phyloP scores from a whole-genome alignment of 2,888 invertebrate species.

The Hedya salicella region DNA sequence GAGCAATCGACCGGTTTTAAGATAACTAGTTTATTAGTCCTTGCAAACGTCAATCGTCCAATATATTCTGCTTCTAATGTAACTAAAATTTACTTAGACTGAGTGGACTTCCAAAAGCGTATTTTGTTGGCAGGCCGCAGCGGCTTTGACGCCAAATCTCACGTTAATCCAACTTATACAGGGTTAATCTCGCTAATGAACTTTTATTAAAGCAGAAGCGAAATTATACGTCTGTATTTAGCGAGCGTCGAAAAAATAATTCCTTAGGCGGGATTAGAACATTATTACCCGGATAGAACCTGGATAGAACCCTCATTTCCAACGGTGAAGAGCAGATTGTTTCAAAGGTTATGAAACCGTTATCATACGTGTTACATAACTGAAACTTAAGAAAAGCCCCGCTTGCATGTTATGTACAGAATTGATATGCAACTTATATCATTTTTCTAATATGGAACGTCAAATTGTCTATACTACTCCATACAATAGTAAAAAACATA shows the following conservation, averaged over 20 bases:
- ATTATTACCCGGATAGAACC: no score
- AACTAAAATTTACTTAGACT: neutral
- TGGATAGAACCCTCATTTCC: no score
- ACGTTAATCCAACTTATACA: neutral
- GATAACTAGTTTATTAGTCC: neutral
- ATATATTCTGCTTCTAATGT: neutral
- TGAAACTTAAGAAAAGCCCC: no score
- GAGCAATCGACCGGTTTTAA: neutral
- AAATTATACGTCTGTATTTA: neutral
- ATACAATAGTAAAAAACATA: no score
- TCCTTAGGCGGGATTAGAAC: neutral
- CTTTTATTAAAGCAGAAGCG: neutral
- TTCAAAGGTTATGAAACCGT: no score
- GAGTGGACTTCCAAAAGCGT: neutral
- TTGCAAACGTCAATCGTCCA: neutral
- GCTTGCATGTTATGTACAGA: no score
- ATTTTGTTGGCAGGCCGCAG: neutral
- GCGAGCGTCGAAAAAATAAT: neutral
- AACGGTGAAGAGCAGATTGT: no score
- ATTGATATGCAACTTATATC: no score
- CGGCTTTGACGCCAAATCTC: neutral
- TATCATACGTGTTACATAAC: no score
- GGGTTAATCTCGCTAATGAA: neutral
- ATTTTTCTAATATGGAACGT: no score
- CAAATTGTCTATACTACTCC: no score